Evolutionary conservation across 2,888 invertebrate genomes (phyloP), one percentile per base, ranked within the genome.

Genomic region (Bedellia somnulentella): DNA sequence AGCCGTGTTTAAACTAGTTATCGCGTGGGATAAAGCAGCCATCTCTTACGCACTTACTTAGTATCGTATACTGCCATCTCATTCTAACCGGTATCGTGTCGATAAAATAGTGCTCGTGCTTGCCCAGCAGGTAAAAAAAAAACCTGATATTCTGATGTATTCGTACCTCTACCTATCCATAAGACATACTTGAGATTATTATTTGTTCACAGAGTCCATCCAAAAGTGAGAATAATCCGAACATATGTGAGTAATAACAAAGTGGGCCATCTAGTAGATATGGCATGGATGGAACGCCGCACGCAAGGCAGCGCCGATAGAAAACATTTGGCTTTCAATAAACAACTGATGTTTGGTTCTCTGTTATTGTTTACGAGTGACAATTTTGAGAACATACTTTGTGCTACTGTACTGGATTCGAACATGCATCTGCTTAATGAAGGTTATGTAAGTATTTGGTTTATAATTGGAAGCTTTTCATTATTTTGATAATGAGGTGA

Each of bases 321-420:
- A 22, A 55, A 49, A 24, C 52, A 44, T 30, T 58, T 54, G 36
- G 44, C 48, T 1, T 41, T 44, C 32, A 57, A 45, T 35, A 83
- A 83, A 42, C 64, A 82, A 34, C 79, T 89, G 14, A 80, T 87
- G 66, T 82, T 66, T 47, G 90, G 91, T 0, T 82, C 88, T 0
- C 58, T 92, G 11, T 52, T 93, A 1, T 81, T 87, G 33, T 82
- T 93, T 27, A 86, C 88, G 0, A 61, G 60, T 15, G 81, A 87
- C 47, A 68, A 82, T 32, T 92, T 92, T 54, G 57, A 80, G 16
- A 81, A 81, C 3, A 63, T 89, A 18, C 55, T 85, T 35, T 80
- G 90, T 45, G 90, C 83, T 1, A 82, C 82, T 18, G 85, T 91
- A 24, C 62, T 79, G 4, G 80, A 82, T 43, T 60, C 66, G 0